A percentile compares a stretch with the other conserved stretches of the same genome.
Conservation (phyloP, 2,888 invertebrate genomes). For the Apodemia hepburni region DNA sequence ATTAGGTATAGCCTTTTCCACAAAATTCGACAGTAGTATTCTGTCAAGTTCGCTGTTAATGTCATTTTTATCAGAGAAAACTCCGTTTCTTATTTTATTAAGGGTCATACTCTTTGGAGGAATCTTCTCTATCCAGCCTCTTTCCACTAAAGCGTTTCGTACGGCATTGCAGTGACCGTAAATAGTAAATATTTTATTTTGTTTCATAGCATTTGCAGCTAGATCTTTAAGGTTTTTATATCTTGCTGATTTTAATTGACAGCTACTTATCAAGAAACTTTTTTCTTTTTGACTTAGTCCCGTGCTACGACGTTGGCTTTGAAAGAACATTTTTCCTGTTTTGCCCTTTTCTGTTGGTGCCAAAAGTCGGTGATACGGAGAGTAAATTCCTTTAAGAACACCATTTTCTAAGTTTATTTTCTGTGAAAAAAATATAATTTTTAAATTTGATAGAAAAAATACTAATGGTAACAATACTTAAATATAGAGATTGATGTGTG, state of each 20-base stretch:
- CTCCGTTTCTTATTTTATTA: constrained; percentile 50
- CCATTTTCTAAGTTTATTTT: constrained; percentile 36
- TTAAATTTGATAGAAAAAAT: background rate
- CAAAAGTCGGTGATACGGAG: constrained; percentile 42
- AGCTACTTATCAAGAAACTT: constrained; percentile 52
- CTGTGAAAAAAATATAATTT: constrained; percentile 34
- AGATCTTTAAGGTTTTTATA: constrained; percentile 58
- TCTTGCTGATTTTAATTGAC: constrained; percentile 47
- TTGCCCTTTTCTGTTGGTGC: constrained; percentile 29
- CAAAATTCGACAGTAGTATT: constrained; percentile 60
- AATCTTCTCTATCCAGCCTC: constrained; percentile 88
- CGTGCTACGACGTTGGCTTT: background rate
- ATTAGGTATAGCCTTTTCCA: constrained; percentile 54
- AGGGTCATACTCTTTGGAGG: constrained; percentile 60
- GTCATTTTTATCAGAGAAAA: constrained; percentile 41
- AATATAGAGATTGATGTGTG: too few relatives aligned
- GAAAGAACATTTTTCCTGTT: constrained; percentile 23
- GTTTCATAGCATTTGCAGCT: constrained; percentile 68
- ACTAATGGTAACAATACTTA: too few relatives aligned
- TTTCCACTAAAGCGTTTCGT: constrained; percentile 78
- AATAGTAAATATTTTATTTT: constrained; percentile 77
- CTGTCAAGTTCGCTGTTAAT: constrained; percentile 55
- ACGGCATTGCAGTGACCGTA: constrained; percentile 74
- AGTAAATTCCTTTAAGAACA: constrained; percentile 36
- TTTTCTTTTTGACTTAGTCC: constrained; percentile 63